phyloP scores from a whole-genome alignment of 2,888 invertebrate species.

The Ennomos fuscantarius region DNA sequence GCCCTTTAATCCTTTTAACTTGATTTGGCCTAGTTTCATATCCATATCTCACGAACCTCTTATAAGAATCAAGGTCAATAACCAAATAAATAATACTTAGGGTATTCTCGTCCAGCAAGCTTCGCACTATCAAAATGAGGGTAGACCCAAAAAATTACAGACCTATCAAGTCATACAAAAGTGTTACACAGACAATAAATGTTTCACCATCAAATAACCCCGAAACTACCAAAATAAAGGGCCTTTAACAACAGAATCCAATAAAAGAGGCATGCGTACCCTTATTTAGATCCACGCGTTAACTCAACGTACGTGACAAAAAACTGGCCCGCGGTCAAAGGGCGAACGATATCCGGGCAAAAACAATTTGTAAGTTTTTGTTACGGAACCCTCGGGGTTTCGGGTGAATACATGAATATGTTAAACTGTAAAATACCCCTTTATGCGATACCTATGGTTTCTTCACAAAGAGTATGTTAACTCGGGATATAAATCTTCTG shows the following conservation, averaged over 20 bases:
- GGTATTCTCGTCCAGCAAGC: too few species aligned
- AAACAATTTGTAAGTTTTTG: constrained; percentile 74
- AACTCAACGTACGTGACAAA: constrained; percentile 44
- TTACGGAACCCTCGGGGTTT: constrained; percentile 51
- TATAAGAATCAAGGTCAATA: too few species aligned
- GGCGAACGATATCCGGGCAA: constrained; percentile 57
- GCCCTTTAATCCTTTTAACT: too few species aligned
- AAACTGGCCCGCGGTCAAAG: constrained; percentile 54
- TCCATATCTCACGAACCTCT: too few species aligned
- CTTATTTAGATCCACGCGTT: constrained; percentile 40
- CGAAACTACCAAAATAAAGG: constrained; percentile 24
- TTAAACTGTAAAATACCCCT: constrained; percentile 51
- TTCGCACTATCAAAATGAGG: too few species aligned
- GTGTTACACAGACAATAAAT: not conserved
- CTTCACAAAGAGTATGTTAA: constrained; percentile 35
- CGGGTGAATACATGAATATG: constrained; percentile 64
- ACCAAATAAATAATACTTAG: too few species aligned
- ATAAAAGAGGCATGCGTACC: constrained; percentile 37
- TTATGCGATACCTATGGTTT: constrained; percentile 47
- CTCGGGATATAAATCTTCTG: constrained; percentile 32
- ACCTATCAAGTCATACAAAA: not conserved
- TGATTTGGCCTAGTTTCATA: too few species aligned
- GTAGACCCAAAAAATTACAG: too few species aligned
- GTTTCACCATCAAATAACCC: constrained; percentile 3
- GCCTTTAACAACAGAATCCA: constrained; percentile 34